These are phyloP conservation scores for Sphaerophoria rueppellii DNA, from an alignment of 2,888 invertebrate genomes.

Conservation along the genomic window DNA sequence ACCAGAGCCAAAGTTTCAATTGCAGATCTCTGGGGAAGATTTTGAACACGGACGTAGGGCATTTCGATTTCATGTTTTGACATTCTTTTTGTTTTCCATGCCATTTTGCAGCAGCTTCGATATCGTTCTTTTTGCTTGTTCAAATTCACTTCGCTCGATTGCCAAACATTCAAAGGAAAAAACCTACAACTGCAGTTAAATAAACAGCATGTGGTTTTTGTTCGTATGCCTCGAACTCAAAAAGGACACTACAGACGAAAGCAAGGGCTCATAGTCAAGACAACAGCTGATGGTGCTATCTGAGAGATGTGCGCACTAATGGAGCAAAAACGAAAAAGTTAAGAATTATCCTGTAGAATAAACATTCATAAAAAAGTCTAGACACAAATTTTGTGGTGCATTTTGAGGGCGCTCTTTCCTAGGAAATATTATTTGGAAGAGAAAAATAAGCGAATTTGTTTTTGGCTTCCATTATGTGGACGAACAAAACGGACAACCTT, in stretches of 20 bases:
- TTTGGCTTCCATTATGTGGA: background rate
- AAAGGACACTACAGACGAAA: conserved; percentile 27
- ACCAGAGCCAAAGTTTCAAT: conserved; percentile 68
- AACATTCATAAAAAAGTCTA: conserved; percentile 75
- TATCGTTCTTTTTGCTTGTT: conserved; percentile 34
- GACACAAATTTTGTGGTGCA: conserved; percentile 32
- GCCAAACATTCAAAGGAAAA: conserved; percentile 15
- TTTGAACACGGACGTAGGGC: background rate
- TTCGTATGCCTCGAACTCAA: conserved; percentile 14
- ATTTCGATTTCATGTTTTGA: conserved; percentile 35
- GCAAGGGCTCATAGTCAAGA: conserved; percentile 32
- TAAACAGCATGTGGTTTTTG: conserved; percentile 64
- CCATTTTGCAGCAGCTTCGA: conserved; percentile 46
- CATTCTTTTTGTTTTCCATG: background rate
- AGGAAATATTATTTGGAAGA: background rate
- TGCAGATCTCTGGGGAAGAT: conserved; percentile 55
- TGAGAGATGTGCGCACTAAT: background rate
- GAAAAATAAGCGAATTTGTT: conserved; percentile 15
- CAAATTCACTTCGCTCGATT: background rate
- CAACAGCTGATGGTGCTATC: background rate
- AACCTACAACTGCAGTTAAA: conserved; percentile 34
- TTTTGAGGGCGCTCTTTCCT: conserved; percentile 12
- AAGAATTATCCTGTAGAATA: conserved; percentile 48
- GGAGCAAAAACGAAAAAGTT: background rate
- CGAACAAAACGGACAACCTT: background rate